phyloP scores from a whole-genome alignment of 2,797 vertebrate genomes.

The Enteromius mattozi region DNA sequence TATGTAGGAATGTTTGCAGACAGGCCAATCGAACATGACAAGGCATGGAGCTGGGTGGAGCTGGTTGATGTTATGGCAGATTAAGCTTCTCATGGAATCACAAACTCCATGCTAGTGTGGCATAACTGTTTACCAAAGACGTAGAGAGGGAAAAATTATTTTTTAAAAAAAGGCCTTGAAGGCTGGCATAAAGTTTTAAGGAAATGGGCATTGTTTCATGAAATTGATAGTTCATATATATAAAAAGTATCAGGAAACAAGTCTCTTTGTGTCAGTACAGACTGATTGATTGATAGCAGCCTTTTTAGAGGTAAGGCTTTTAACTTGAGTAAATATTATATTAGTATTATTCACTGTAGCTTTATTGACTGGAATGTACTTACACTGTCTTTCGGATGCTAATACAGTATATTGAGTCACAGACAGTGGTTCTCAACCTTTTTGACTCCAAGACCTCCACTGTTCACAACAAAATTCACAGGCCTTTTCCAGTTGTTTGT shows the following conservation, averaged over 20 bases:
- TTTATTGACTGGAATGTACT: neutral
- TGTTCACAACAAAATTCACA: neutral
- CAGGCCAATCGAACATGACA: slow-evolving; percentile 71
- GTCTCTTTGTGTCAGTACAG: neutral
- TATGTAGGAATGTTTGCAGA: slow-evolving; percentile 62
- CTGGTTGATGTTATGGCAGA: slow-evolving; percentile 75
- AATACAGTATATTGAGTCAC: neutral
- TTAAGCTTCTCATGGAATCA: slow-evolving; percentile 70
- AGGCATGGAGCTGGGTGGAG: slow-evolving; percentile 54
- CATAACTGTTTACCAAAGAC: slow-evolving; percentile 52
- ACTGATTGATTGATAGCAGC: neutral
- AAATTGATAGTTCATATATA: neutral
- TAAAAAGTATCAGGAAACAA: neutral
- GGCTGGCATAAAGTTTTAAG: slow-evolving; percentile 23
- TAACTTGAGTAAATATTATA: neutral
- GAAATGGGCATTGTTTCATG: neutral
- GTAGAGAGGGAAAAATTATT: slow-evolving; percentile 46
- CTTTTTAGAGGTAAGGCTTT: neutral
- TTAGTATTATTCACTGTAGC: neutral
- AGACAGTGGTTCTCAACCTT: neutral
- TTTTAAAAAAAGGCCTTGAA: slow-evolving; percentile 33
- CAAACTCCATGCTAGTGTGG: slow-evolving; percentile 64
- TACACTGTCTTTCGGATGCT: neutral
- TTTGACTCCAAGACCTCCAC: neutral
- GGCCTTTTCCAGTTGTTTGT: neutral